Percentiles rank a stretch among this genome's conserved stretches.
Evolutionary conservation across 2,113 vertebrate species (phyloP).

Genomic region (Scartelaos histophorus): DNA sequence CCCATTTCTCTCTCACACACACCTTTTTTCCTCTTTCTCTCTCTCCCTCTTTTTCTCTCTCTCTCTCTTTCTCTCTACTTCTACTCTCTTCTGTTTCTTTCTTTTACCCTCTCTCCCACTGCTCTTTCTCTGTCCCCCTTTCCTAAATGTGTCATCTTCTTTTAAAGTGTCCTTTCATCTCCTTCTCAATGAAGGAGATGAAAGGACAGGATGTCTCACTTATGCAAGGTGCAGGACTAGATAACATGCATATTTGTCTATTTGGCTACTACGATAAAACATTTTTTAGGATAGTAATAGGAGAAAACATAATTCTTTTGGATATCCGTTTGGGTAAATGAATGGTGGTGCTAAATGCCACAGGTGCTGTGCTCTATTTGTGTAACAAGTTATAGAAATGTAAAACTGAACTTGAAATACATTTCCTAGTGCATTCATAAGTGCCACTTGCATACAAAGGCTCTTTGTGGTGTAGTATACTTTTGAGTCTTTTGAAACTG

Average conservation of each 20-base stretch:
- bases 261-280: not conserved
- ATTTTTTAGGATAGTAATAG: no score
- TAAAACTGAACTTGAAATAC: no score
- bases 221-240: slow-evolving; percentile 22
- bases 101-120: no score
- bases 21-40: no score
- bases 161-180: not conserved
- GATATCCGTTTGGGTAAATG: not conserved
- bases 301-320: not conserved
- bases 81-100: no score
- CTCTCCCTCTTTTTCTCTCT: no score
- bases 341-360: not conserved
- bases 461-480: no score
- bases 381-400: no score
- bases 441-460: no score
- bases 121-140: not conserved
- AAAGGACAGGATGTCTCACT: slow-evolving; percentile 30
- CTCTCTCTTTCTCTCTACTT: not conserved
- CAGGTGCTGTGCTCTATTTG: no score
- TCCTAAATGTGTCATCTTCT: slow-evolving; percentile 8
- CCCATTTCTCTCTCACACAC: not conserved
- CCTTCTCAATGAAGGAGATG: slow-evolving; percentile 7
- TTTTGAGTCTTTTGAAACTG: no score
- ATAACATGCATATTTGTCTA: slow-evolving; percentile 5
- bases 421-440: no score